Conservation (phyloP, 1,140 invertebrate genomes). For the Globodera ellingtonae region DNA sequence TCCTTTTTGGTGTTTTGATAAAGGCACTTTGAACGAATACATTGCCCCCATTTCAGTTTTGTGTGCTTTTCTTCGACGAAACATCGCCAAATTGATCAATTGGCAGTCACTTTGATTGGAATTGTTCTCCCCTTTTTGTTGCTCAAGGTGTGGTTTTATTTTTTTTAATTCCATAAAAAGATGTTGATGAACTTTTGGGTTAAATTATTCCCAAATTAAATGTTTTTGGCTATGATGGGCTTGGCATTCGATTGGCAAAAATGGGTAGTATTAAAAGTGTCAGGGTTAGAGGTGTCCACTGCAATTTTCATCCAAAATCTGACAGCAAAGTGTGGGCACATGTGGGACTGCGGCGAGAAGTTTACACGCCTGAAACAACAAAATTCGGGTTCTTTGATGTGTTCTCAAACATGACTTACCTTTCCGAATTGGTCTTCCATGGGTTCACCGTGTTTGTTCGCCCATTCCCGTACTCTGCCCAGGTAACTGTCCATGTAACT, state of each 20-base stretch:
- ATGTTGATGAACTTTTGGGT: too few relatives aligned
- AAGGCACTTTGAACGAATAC: too few relatives aligned
- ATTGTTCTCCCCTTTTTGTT: too few relatives aligned
- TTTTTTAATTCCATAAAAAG: too few relatives aligned
- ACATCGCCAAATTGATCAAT: not conserved
- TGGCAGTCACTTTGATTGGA: too few relatives aligned
- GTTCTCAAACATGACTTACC: constrained; percentile 15
- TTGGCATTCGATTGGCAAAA: not conserved
- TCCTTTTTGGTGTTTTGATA: too few relatives aligned
- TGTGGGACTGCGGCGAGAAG: constrained; percentile 48
- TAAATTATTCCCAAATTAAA: not conserved
- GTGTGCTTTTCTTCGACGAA: not conserved
- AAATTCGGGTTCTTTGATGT: not conserved
- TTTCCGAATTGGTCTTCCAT: constrained; percentile 50
- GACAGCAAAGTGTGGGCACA: constrained; percentile 51
- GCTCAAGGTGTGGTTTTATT: too few relatives aligned
- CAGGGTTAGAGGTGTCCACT: constrained; percentile 33
- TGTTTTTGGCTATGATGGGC: not conserved
- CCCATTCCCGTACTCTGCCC: constrained; percentile 44
- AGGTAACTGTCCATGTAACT: constrained; percentile 52
- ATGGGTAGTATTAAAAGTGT: too few relatives aligned
- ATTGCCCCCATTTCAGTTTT: not conserved
- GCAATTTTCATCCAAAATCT: constrained; percentile 46
- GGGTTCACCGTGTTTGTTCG: constrained; percentile 45
- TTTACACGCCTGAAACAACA: constrained; percentile 42